phyloP scores from a whole-genome alignment of 2,113 vertebrate genomes.

The Triplophysa dalaica region DNA sequence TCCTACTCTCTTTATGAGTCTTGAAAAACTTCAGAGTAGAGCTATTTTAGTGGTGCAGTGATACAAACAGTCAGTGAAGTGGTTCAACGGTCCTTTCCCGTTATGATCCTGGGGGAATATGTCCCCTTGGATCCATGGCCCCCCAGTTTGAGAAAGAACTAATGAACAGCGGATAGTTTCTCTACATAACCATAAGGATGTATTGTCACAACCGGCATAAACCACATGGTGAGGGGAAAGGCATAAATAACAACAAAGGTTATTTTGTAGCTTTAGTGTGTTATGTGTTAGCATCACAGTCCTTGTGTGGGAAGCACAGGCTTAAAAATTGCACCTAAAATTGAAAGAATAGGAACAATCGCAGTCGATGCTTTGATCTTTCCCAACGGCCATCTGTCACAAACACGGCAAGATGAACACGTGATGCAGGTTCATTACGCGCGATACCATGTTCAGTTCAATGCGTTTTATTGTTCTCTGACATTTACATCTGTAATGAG shows the following conservation, averaged over 20 bases:
- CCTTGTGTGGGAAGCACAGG: neutral
- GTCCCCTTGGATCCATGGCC: too few species aligned
- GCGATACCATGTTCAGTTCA: neutral
- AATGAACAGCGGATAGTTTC: too few species aligned
- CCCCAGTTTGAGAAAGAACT: too few species aligned
- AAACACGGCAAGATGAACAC: neutral
- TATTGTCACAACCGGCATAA: neutral
- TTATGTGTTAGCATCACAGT: neutral
- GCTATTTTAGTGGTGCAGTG: too few species aligned
- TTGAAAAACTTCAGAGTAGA: too few species aligned
- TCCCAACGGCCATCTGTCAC: neutral
- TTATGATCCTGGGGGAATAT: too few species aligned
- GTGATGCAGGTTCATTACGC: neutral
- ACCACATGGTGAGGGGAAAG: neutral
- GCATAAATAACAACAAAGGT: neutral
- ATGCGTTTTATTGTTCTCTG: neutral
- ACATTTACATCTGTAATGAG: conserved; percentile 9
- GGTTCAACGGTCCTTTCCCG: too few species aligned
- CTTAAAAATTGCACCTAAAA: neutral
- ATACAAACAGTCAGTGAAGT: too few species aligned
- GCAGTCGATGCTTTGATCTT: neutral
- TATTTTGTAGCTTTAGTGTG: conserved; percentile 1
- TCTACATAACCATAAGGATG: neutral
- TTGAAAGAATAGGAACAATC: neutral
- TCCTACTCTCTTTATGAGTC: too few species aligned